Evolutionary conservation across 2,113 vertebrate genomes (phyloP), one percentile per base, ranked within the genome.

Genomic region (Nansenia antarctica): DNA sequence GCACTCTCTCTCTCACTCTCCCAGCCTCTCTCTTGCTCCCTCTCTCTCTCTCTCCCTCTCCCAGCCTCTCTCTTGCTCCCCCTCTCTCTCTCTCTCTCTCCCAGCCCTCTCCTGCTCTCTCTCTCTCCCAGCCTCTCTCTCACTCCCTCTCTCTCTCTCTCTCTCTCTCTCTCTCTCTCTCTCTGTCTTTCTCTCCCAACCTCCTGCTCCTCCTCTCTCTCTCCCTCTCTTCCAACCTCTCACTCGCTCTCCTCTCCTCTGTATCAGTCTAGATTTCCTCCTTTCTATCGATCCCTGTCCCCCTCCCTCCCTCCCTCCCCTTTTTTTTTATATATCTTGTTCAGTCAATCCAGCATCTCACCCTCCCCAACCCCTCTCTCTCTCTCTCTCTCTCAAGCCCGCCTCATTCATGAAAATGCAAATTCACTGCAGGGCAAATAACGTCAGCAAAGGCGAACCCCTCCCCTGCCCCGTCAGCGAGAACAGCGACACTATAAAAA

Each of bases 351-450:
- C 83, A 63, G 73, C 82, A 79, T 78, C 84, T 73, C 83, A 78
- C 85, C 78, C 87, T 89, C 87, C 84, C 87, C 53, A 89, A 85
- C 88, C 86, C 85, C 87, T n/a, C n/a, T n/a, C n/a, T n/a, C n/a
- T n/a, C n/a, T n/a, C n/a, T n/a, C 87, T 86, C 68, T 84, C 86
- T 87, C 89, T 82, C 90, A 91, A 88, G 87, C 87, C 89, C 82
- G 87, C 87, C 89, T 82, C 91, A 92, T 92, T 92, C 91, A 92
- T 92, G 91, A 92, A 92, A 92, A 90, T 89, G 85, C 86, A 87
- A 85, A 88, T 90, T 87, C 87, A 88, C 86, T 87, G 85, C 86
- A 84, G 86, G 89, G 81, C 82, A 85, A 85, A 85, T 72, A 81
- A 68, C 37, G 54, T 31, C 57, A 39, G 53, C 47, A 42, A 49